A percentile compares a stretch with the other conserved stretches of the same genome.
These are phyloP conservation scores for Megalonaias nervosa DNA, from an alignment of 1,140 invertebrate genomes.

Conservation along the genomic window DNA sequence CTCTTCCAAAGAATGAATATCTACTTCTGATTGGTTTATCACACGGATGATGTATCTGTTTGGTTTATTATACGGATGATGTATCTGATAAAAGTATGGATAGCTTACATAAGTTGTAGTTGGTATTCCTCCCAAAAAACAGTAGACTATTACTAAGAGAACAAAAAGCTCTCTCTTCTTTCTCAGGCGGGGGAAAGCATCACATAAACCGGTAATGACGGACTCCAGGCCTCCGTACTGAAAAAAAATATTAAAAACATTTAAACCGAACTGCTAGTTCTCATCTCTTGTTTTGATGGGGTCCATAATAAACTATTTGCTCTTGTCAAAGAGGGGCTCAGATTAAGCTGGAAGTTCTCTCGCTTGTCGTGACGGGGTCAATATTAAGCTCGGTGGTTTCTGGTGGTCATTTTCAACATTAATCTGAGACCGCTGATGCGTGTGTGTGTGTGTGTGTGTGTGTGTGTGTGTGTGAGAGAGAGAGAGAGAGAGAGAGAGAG, in stretches of 20 bases:
- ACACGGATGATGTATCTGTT: background rate
- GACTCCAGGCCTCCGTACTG: slow-evolving; percentile 83
- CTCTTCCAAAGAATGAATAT: background rate
- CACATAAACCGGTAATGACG: slow-evolving; percentile 82
- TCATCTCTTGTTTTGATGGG: too few relatives aligned
- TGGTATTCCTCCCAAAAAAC: slow-evolving; percentile 91
- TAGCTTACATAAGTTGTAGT: slow-evolving; percentile 90
- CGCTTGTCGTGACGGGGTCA: too few relatives aligned
- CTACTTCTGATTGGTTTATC: background rate
- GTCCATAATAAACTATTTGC: too few relatives aligned
- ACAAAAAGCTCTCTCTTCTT: slow-evolving; percentile 80
- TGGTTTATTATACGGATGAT: background rate
- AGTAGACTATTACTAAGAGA: slow-evolving; percentile 78
- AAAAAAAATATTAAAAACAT: slow-evolving; percentile 30
- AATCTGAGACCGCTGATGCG: too few relatives aligned
- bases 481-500: too few relatives aligned
- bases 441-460: too few relatives aligned
- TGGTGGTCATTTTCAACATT: too few relatives aligned
- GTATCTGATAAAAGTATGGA: background rate
- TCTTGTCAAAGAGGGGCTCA: too few relatives aligned
- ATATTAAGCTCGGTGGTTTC: too few relatives aligned
- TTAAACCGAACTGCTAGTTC: background rate
- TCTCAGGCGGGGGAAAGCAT: slow-evolving; percentile 80
- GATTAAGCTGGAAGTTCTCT: too few relatives aligned
- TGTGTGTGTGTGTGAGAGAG: too few relatives aligned